Conservation (phyloP, 2,113 vertebrate species). For the Furnarius figulus region DNA sequence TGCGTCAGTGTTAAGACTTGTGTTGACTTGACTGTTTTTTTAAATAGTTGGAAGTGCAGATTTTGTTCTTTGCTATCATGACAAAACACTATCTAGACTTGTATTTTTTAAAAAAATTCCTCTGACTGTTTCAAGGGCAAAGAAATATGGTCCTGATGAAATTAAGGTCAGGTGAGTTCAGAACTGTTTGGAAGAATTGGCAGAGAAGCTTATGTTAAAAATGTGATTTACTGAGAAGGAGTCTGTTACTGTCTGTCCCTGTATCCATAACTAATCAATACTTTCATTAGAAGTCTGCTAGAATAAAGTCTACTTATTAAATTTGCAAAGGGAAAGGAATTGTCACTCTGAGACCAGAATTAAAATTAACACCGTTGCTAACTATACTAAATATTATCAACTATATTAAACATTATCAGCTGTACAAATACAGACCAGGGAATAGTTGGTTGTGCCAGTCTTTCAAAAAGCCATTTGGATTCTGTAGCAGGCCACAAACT, state of each 20-base stretch:
- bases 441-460: background rate
- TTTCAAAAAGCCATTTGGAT: background rate
- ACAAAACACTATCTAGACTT: background rate
- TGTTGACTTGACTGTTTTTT: constrained; percentile 14
- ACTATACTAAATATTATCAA: background rate
- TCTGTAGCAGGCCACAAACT: background rate
- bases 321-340: background rate
- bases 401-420: background rate
- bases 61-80: background rate
- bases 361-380: background rate
- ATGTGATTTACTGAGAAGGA: background rate
- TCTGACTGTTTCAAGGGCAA: background rate
- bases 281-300: background rate
- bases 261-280: background rate
- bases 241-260: background rate
- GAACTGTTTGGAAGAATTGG: background rate
- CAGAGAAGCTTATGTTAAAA: background rate
- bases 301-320: background rate
- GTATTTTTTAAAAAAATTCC: background rate
- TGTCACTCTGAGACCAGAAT: background rate
- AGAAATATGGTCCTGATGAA: background rate
- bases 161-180: background rate
- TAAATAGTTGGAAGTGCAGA: background rate
- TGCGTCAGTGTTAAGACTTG: background rate
- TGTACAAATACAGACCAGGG: background rate